Evolutionary conservation across 2,797 vertebrate genomes (phyloP).

Genomic region (Pristis pectinata): DNA sequence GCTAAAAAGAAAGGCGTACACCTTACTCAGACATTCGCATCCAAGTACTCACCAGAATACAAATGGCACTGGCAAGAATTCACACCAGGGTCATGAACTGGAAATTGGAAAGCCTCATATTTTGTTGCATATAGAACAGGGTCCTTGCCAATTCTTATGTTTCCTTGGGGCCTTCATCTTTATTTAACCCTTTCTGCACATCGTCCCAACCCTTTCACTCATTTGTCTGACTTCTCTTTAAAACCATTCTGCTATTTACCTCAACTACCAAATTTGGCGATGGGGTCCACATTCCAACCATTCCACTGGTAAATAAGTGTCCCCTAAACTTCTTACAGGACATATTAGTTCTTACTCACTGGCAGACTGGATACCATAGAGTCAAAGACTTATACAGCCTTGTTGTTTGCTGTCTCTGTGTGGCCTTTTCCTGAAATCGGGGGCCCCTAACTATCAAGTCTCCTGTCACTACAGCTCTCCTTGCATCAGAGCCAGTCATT

Average conservation of each 20-base stretch:
- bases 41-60: background rate
- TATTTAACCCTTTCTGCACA: background rate
- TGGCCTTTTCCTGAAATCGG: too few species aligned
- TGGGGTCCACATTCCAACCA: background rate
- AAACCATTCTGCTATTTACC: background rate
- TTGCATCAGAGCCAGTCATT: too few species aligned
- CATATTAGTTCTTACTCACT: background rate
- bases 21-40: background rate
- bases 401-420: too few species aligned
- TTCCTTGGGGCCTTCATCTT: background rate
- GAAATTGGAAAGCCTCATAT: background rate
- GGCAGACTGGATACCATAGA: too few species aligned
- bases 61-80: background rate
- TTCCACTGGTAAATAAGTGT: background rate
- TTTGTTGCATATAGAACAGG: background rate
- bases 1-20: background rate
- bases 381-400: too few species aligned
- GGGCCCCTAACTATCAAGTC: too few species aligned
- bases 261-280: background rate
- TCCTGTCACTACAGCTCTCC: too few species aligned
- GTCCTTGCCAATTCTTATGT: background rate
- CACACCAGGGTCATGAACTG: background rate
- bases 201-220: background rate
- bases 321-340: background rate
- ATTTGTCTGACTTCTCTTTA: background rate